Evolutionary conservation across 2,113 vertebrate species (phyloP).

Genomic region (Dipodomys merriami): DNA sequence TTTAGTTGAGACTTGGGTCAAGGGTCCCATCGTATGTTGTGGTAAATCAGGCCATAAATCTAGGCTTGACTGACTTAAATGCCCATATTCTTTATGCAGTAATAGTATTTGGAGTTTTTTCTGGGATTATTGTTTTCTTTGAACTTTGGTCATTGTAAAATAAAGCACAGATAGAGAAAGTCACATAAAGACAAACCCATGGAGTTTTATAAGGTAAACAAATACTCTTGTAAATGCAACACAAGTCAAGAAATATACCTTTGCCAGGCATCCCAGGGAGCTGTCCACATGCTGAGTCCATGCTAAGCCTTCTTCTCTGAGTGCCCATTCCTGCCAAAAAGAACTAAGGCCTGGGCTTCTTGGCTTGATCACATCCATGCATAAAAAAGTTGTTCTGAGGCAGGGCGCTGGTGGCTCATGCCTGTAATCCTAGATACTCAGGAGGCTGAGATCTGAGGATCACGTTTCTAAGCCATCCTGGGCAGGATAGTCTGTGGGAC

Average conservation of each 20-base stretch:
- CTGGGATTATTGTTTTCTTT: conserved; percentile 16
- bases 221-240: not conserved
- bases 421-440: too few species aligned
- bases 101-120: not conserved
- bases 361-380: too few species aligned
- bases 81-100: not conserved
- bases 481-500: too few species aligned
- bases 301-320: not conserved
- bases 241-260: not conserved
- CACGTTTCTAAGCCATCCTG: too few species aligned
- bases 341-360: too few species aligned
- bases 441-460: too few species aligned
- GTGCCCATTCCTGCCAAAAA: not conserved
- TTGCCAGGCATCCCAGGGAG: not conserved
- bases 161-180: conserved; percentile 11
- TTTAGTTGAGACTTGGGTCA: conserved; percentile 4
- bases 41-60: not conserved
- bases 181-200: not conserved
- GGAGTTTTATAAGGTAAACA: conserved; percentile 30
- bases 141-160: conserved; percentile 16
- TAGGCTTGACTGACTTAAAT: not conserved
- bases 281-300: rapidly evolving
- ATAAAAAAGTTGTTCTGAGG: too few species aligned
- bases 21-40: not conserved
- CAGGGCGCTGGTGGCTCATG: too few species aligned